These are phyloP conservation scores for Pogonomyrmex californicus DNA, from an alignment of 1,140 invertebrate genomes.

Conservation along the genomic window DNA sequence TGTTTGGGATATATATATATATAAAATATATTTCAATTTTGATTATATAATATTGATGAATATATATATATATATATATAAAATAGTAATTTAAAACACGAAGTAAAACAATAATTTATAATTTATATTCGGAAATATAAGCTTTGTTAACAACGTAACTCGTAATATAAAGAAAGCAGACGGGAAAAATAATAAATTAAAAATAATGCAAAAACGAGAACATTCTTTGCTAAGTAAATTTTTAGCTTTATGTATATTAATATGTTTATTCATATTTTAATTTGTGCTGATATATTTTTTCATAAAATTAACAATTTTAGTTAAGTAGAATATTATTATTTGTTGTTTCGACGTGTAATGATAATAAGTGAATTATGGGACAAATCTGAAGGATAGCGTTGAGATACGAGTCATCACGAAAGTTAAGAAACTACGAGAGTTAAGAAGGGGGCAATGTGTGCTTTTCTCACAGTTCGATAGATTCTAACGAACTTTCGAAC, in stretches of 20 bases:
- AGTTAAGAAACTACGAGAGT: constrained; percentile 37
- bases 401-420: not conserved
- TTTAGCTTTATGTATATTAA: not conserved
- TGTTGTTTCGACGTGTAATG: not conserved
- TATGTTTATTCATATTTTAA: not conserved
- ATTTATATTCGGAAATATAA: not conserved
- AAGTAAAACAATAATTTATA: not conserved
- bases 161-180: not conserved
- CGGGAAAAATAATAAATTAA: not conserved
- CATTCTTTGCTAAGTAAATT: not conserved
- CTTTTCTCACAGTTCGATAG: constrained; percentile 47
- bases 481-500: constrained; percentile 60
- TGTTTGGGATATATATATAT: not conserved
- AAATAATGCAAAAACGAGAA: not conserved
- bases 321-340: not conserved
- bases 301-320: not conserved
- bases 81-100: not conserved
- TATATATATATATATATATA: not conserved
- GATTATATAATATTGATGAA: no score
- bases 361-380: not conserved
- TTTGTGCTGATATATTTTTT: not conserved
- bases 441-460: constrained; percentile 27
- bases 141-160: not conserved
- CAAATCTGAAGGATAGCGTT: not conserved
- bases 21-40: no score